Evolutionary conservation across 1,140 invertebrate species (phyloP).

Genomic region (Olivierus martensii): DNA sequence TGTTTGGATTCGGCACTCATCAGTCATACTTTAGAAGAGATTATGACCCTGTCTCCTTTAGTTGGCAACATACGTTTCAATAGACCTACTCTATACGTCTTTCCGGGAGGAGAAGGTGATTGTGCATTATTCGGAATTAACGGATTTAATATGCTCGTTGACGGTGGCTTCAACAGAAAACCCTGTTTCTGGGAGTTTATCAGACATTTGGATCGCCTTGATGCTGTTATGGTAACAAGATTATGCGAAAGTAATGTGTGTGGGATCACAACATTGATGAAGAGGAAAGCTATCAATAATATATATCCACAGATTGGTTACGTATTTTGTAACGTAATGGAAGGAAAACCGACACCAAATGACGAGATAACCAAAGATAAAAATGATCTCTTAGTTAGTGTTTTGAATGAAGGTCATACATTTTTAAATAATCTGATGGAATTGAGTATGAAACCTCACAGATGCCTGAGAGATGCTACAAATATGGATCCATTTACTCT

Average conservation of each 20-base stretch:
- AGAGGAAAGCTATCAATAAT: slow-evolving; percentile 45
- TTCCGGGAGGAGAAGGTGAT: slow-evolving; percentile 92
- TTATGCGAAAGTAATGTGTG: slow-evolving; percentile 81
- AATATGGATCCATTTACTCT: slow-evolving; percentile 33
- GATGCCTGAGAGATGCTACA: slow-evolving; percentile 52
- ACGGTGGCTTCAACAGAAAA: slow-evolving; percentile 85
- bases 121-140: slow-evolving; percentile 93
- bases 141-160: slow-evolving; percentile 93
- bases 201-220: slow-evolving; percentile 80
- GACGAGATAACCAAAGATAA: slow-evolving; percentile 47
- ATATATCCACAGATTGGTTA: slow-evolving; percentile 95
- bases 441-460: slow-evolving; percentile 65
- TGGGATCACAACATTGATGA: slow-evolving; percentile 68
- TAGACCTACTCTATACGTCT: slow-evolving; percentile 90
- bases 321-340: slow-evolving; percentile 77
- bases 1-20: slow-evolving; percentile 32
- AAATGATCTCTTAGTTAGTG: slow-evolving; percentile 65
- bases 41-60: slow-evolving; percentile 81
- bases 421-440: slow-evolving; percentile 68
- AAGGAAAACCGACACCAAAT: slow-evolving; percentile 33
- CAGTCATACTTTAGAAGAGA: slow-evolving; percentile 45
- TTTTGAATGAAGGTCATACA: slow-evolving; percentile 70
- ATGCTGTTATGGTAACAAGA: slow-evolving; percentile 82
- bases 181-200: slow-evolving; percentile 96
- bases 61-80: slow-evolving; percentile 93